phyloP scores from a whole-genome alignment of 2,888 invertebrate genomes.

The Pyrrhosoma nymphula region DNA sequence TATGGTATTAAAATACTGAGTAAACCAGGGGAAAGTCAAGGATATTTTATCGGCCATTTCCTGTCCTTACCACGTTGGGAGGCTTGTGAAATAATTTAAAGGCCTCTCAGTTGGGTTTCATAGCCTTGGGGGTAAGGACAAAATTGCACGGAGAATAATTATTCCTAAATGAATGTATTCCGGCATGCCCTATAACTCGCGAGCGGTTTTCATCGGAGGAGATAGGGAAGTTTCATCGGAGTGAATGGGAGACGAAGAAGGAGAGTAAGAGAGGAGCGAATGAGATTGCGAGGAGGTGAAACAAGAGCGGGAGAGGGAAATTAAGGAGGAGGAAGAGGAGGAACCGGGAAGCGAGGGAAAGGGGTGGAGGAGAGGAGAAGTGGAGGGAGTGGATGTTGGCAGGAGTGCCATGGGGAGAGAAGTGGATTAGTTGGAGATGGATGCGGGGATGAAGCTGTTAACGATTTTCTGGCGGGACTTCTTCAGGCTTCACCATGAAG shows the following conservation, averaged over 20 bases:
- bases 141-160: no score
- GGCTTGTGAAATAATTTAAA: no score
- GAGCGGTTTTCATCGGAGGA: not conserved
- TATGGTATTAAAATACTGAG: no score
- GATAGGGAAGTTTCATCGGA: not conserved
- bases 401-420: slow-evolving; percentile 4
- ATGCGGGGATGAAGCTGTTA: slow-evolving; percentile 35
- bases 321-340: not conserved
- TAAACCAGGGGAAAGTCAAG: no score
- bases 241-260: not conserved
- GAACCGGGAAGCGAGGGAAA: not conserved
- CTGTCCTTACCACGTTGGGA: no score
- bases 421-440: slow-evolving; percentile 35
- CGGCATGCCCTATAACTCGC: not conserved
- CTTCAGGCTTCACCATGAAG: not conserved
- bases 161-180: not conserved
- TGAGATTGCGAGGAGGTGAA: not conserved
- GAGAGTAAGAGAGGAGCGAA: not conserved
- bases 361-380: not conserved
- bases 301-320: not conserved
- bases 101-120: no score
- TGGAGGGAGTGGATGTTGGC: not conserved
- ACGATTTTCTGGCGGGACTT: slow-evolving; percentile 11
- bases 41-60: no score
- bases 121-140: no score